phyloP scores from a whole-genome alignment of 2,797 vertebrate species.

The Loris lydekkerianus region DNA sequence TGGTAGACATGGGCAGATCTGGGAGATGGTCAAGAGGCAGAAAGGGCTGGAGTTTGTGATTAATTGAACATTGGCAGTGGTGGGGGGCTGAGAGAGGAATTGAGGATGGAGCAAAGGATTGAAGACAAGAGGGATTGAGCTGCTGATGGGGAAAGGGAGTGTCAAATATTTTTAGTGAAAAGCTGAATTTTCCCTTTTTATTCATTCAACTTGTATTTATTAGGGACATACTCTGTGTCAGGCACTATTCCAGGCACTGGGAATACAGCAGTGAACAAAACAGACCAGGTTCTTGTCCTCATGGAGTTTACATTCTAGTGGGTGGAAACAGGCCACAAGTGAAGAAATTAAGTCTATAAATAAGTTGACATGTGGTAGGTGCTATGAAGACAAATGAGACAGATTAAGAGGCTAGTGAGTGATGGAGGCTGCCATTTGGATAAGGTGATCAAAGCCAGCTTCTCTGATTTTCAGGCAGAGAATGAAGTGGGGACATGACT shows the following conservation, averaged over 20 bases:
- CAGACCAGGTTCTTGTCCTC: not conserved
- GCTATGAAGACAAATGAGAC: not conserved
- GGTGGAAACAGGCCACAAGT: not conserved
- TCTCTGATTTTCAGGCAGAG: not conserved
- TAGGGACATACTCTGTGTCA: not conserved
- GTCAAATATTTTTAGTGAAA: not conserved
- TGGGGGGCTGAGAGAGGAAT: not conserved
- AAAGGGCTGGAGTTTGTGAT: not conserved
- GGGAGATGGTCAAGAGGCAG: conserved; percentile 6
- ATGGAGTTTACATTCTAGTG: not conserved
- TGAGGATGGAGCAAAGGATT: not conserved
- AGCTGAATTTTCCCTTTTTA: not conserved
- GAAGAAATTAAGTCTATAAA: not conserved
- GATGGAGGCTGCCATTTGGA: not conserved
- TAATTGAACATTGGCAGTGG: not conserved
- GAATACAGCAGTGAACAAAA: not conserved
- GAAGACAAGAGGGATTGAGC: not conserved
- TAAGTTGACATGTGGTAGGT: not conserved
- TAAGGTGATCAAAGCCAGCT: not conserved
- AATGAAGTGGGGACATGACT: not conserved
- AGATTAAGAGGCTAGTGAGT: not conserved
- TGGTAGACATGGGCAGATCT: not conserved
- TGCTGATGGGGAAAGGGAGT: not conserved
- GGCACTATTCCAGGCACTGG: not conserved
- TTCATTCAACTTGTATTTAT: not conserved